Conservation (phyloP, 92 coral and sea anemone genomes). For the Virgularia gustaviana region DNA sequence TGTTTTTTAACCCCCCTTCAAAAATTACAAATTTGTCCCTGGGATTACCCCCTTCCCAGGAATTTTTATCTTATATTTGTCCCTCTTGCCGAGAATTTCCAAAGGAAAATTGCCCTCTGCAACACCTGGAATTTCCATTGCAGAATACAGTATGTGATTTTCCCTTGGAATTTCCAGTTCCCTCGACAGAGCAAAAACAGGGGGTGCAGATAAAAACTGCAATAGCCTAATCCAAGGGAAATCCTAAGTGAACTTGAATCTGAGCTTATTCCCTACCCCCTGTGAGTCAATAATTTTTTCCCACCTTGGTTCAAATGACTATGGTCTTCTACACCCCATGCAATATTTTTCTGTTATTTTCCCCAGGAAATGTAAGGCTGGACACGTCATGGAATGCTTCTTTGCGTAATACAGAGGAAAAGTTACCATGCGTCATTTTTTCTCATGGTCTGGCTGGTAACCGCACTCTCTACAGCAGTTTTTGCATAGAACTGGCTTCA, state of each 20-base stretch:
- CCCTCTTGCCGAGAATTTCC: no score
- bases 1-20: no score
- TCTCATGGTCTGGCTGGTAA: constrained; percentile 91
- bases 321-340: neutral
- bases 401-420: constrained; percentile 29
- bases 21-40: no score
- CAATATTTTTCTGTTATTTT: neutral
- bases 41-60: no score
- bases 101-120: no score
- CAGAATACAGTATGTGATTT: no score
- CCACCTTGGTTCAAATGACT: neutral
- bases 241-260: neutral
- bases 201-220: no score
- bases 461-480: constrained; percentile 65
- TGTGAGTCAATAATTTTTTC: neutral
- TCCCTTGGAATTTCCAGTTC: no score
- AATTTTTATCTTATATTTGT: no score
- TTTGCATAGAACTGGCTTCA: constrained; percentile 93
- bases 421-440: constrained; percentile 81
- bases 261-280: neutral
- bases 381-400: constrained; percentile 74
- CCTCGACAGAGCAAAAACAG: no score
- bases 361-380: constrained; percentile 58
- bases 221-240: neutral
- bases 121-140: no score